Evolutionary conservation across 53 echinoderm and acorn worm species (phyloP).

Genomic region (Arbacia lixula): DNA sequence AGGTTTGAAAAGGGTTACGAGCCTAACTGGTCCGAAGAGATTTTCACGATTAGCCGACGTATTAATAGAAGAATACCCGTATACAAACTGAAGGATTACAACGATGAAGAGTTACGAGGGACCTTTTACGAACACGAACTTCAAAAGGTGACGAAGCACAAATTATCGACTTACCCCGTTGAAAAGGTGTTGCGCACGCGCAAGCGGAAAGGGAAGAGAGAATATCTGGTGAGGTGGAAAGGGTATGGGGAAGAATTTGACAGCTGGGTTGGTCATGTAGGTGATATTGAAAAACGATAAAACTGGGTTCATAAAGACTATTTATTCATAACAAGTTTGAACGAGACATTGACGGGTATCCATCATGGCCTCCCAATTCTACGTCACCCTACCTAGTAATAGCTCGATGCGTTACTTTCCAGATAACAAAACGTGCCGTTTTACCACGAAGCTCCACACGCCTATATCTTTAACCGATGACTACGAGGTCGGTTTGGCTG

Average conservation of each 20-base stretch:
- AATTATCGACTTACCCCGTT: slow-evolving; percentile 33
- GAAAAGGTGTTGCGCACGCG: slow-evolving; percentile 27
- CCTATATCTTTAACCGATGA: slow-evolving; percentile 9
- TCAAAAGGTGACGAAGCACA: slow-evolving; percentile 46
- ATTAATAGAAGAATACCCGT: slow-evolving; percentile 16
- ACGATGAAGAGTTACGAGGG: slow-evolving; percentile 13
- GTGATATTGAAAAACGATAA: slow-evolving; percentile 5
- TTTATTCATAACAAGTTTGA: too few species aligned
- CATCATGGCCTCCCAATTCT: slow-evolving; percentile 70
- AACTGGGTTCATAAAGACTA: too few species aligned
- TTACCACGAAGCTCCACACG: slow-evolving; percentile 26
- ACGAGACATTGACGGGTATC: too few species aligned
- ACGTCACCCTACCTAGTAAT: slow-evolving; percentile 80
- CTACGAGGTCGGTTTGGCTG: slow-evolving; percentile 9
- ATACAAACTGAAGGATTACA: slow-evolving; percentile 39
- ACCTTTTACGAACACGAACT: slow-evolving; percentile 51
- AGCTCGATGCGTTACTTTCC: slow-evolving; percentile 68
- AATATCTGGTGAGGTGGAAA: slow-evolving; percentile 43
- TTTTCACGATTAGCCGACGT: slow-evolving; percentile 21
- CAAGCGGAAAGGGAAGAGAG: background rate
- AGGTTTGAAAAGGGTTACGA: slow-evolving; percentile 53
- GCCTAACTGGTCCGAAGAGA: slow-evolving; percentile 54
- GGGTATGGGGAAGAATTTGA: slow-evolving; percentile 40
- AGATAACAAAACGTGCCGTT: background rate
- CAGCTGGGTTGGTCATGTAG: slow-evolving; percentile 12